Base-by-base conservation (phyloP, 1,140 invertebrate genomes). In the Helicorthomorpha holstii region DNA sequence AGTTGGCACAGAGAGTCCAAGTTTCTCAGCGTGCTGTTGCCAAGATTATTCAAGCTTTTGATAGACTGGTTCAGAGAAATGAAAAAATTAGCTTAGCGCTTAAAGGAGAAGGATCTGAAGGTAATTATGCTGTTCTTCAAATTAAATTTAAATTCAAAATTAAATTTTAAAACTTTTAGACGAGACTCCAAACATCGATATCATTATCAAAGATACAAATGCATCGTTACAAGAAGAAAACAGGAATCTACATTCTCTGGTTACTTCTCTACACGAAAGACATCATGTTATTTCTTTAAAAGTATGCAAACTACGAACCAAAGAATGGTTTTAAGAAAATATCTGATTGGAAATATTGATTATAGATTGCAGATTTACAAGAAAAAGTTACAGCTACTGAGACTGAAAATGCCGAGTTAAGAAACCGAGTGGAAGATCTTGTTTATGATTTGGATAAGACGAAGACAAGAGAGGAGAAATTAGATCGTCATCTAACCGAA, bases 11-110 rank as follows among this genome's bases (percentile, higher is more conserved):
- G 69, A 71, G 91, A 52, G 91, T 96, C 54, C 83, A 60, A 72
- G 86, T 92, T 4, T 90, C 85, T 16, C 88, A 88, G 60, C 71
- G 92, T 58, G 91, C 91, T 25, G 92, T 97, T 48, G 89, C 88
- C 2, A 96, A 96, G 73, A 82, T 97, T 29, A 80, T 96, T 46
- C 89, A 95, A 67, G 91, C 90, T 4, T 96, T 96, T 73, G 93
- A 97, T 70, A 76, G 91, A 41, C 70, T 93, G 50, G 86, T 89
- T 69, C 88, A 93, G 65, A 76, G 88, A 60, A 92, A 92, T 74
- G 87, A 91, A 63, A 92, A 91, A 68, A 84, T 93, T 54, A 85
- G 85, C 41, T 73, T 81, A 56, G 82, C 85, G 12, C 76, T 96
- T 3, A 89, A 89, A 69, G 87, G 83, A 46, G 83, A 88, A 64